phyloP scores from a whole-genome alignment of 2,113 vertebrate genomes.

The Arvicanthis niloticus region DNA sequence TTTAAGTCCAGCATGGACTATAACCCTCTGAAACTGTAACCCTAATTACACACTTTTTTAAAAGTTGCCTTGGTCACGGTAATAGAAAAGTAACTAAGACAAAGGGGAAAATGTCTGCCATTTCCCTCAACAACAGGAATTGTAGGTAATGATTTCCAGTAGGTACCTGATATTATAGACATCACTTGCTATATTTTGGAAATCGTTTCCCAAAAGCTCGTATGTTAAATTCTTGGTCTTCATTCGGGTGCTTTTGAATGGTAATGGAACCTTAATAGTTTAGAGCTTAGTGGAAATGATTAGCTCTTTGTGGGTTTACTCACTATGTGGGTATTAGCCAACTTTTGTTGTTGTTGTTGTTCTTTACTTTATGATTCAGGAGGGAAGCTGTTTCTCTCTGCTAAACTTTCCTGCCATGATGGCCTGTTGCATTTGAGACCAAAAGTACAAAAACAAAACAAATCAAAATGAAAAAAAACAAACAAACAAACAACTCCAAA shows the following conservation, averaged over 20 bases:
- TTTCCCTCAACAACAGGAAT: background rate
- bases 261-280: too few species aligned
- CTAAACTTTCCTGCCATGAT: background rate
- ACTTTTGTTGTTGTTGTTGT: too few species aligned
- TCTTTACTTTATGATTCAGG: background rate
- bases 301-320: too few species aligned
- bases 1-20: background rate
- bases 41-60: background rate
- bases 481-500: background rate
- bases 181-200: background rate
- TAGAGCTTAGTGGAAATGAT: background rate
- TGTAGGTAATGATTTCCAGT: background rate
- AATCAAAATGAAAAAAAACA: too few species aligned
- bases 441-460: background rate
- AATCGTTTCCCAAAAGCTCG: background rate
- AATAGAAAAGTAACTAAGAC: background rate
- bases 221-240: background rate
- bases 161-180: background rate
- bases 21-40: background rate
- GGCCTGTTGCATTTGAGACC: background rate
- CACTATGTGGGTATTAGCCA: background rate
- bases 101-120: background rate
- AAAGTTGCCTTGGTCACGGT: background rate
- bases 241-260: background rate
- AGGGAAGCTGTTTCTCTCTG: background rate